Percentiles rank a stretch among this genome's conserved stretches.
These are phyloP conservation scores for Cranoglanis bouderius DNA, from an alignment of 2,113 vertebrate species.

Conservation along the genomic window DNA sequence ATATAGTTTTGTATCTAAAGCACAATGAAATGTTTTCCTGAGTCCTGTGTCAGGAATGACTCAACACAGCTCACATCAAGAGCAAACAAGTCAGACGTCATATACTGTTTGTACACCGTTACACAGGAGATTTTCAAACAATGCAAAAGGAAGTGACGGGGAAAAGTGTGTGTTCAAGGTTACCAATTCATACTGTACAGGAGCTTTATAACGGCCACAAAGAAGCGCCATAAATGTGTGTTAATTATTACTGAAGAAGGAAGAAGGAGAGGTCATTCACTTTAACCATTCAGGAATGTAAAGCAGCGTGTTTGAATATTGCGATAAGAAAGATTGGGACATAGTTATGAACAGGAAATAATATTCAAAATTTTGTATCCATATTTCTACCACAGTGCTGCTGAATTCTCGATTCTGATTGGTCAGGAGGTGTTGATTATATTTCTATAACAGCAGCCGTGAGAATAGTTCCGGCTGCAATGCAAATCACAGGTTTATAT, in stretches of 20 bases:
- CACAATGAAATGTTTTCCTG: background rate
- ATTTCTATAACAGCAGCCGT: background rate
- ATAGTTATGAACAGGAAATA: background rate
- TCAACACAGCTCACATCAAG: constrained; percentile 9
- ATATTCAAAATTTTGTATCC: background rate
- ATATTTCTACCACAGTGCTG: background rate
- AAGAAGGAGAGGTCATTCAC: background rate
- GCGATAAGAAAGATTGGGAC: background rate
- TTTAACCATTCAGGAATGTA: background rate
- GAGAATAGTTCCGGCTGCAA: background rate
- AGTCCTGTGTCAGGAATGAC: background rate
- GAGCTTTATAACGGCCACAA: background rate
- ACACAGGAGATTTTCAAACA: constrained; percentile 26
- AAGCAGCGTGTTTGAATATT: background rate
- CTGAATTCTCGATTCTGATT: background rate
- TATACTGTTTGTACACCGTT: background rate
- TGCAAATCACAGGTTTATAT: background rate
- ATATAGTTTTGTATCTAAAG: background rate
- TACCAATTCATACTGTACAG: background rate
- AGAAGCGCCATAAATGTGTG: background rate
- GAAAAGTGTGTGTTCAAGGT: background rate
- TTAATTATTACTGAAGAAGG: constrained; percentile 28
- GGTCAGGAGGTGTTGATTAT: background rate
- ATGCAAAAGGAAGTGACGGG: background rate
- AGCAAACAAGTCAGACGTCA: constrained; percentile 18